Evolutionary conservation across 2,113 vertebrate genomes (phyloP).

Genomic region (Dipodomys ordii): DNA sequence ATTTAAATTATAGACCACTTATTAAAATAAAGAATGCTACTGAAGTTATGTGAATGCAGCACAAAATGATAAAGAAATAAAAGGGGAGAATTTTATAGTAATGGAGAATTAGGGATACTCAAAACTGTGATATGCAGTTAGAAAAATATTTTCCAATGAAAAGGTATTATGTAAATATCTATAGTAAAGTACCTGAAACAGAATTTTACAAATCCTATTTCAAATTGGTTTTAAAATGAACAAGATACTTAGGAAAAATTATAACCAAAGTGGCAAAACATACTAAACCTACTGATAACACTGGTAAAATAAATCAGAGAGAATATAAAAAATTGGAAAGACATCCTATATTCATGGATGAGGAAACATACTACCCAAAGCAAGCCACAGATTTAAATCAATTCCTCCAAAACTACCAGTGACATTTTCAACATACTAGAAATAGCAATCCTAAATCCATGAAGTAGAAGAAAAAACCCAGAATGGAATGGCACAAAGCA

Average conservation of each 20-base stretch:
- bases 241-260: background rate
- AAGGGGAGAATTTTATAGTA: background rate
- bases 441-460: background rate
- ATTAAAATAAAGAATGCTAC: background rate
- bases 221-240: background rate
- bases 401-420: background rate
- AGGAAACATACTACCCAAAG: background rate
- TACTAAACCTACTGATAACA: background rate
- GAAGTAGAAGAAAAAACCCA: too few species aligned
- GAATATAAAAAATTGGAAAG: background rate
- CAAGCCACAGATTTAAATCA: background rate
- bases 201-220: background rate
- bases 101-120: background rate
- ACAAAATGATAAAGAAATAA: background rate
- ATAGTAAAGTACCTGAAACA: background rate
- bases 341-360: background rate
- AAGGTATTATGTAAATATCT: background rate
- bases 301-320: background rate
- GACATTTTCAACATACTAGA: background rate
- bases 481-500: background rate
- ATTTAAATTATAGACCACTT: background rate
- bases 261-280: background rate
- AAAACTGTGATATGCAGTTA: background rate
- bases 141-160: conserved; percentile 20
- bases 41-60: background rate